phyloP scores from a whole-genome alignment of 2,113 vertebrate genomes.

The Aptenodytes patagonicus region DNA sequence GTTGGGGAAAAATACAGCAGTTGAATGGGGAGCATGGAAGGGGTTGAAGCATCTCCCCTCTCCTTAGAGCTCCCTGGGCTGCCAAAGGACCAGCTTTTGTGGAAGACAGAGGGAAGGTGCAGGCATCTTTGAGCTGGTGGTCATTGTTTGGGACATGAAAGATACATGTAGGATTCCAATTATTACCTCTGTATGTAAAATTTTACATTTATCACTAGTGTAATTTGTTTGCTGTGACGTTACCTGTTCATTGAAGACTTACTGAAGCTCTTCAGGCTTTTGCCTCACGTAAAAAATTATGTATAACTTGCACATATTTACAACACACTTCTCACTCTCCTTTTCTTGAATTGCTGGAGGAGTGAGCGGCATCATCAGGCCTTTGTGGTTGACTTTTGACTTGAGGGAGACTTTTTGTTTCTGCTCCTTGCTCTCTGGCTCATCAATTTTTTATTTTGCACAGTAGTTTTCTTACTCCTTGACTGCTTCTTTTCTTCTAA shows the following conservation, averaged over 20 bases:
- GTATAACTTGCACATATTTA: neutral
- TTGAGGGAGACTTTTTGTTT: neutral
- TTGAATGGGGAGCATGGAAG: neutral
- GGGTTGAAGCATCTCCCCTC: neutral
- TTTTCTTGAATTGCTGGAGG: neutral
- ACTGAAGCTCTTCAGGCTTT: neutral
- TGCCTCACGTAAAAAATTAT: neutral
- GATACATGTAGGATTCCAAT: neutral
- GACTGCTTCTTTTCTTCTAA: neutral
- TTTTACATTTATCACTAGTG: neutral
- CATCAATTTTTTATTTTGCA: neutral
- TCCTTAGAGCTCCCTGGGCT: neutral
- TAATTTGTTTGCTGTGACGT: neutral
- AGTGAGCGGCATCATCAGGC: neutral
- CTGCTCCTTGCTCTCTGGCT: neutral
- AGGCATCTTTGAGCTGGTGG: neutral
- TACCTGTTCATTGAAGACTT: neutral
- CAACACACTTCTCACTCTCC: neutral
- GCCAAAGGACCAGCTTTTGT: neutral
- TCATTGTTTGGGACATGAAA: neutral
- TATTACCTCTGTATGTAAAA: neutral
- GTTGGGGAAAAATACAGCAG: neutral
- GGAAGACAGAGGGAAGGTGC: neutral
- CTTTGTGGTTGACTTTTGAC: neutral
- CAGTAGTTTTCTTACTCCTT: neutral